Evolutionary conservation across 1,140 invertebrate species (phyloP).

Genomic region (Cecropterus lyciades): DNA sequence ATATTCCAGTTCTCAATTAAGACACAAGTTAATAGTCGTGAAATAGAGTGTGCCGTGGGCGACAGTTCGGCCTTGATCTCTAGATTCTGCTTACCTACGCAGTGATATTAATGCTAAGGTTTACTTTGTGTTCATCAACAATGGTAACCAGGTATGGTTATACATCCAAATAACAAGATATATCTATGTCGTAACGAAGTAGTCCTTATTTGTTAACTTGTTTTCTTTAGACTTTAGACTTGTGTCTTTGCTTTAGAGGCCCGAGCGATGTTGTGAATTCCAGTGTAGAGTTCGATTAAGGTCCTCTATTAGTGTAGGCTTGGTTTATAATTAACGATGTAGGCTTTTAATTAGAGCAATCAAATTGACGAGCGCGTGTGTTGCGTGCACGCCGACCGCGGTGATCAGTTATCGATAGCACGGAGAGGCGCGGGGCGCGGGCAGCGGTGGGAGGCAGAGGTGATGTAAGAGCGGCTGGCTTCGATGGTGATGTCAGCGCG

Average conservation of each 20-base stretch:
- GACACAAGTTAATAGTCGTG: slow-evolving; percentile 48
- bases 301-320: background rate
- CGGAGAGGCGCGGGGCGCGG: slow-evolving; percentile 29
- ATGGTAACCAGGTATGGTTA: background rate
- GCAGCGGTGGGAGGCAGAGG: slow-evolving; percentile 58
- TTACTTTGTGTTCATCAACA: slow-evolving; percentile 6
- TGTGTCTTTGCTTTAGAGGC: too few species aligned
- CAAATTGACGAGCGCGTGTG: background rate
- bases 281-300: too few species aligned
- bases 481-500: slow-evolving; percentile 78
- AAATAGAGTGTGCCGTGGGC: slow-evolving; percentile 58
- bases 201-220: background rate
- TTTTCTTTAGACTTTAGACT: too few species aligned
- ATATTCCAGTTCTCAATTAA: slow-evolving; percentile 15
- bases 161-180: background rate
- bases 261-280: too few species aligned
- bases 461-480: slow-evolving; percentile 75
- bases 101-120: slow-evolving; percentile 8
- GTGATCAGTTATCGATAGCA: slow-evolving; percentile 40
- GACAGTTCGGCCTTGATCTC: slow-evolving; percentile 61
- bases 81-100: slow-evolving; percentile 43
- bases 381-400: slow-evolving; percentile 34
- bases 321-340: slow-evolving; percentile 3
- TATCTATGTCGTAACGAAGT: too few species aligned
- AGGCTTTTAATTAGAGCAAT: slow-evolving; percentile 14